A percentile compares a stretch with the other conserved stretches of the same genome.
phyloP scores from a whole-genome alignment of 2,888 invertebrate species.

The Geophilus truncorum region DNA sequence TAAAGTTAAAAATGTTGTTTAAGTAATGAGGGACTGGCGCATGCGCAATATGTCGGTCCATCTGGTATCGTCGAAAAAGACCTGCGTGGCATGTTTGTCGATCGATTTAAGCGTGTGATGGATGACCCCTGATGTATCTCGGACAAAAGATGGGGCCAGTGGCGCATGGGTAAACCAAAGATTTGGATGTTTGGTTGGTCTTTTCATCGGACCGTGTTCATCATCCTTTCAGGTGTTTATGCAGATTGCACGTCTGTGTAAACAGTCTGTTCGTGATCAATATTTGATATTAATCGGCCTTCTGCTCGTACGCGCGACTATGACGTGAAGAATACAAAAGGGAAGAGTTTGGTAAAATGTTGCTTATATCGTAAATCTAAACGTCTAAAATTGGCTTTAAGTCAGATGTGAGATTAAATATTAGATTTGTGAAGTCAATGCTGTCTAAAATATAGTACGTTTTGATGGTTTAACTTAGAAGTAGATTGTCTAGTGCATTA shows the following conservation, averaged over 20 bases:
- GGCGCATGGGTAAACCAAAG: background rate
- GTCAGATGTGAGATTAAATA: too few relatives aligned
- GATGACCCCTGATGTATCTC: background rate
- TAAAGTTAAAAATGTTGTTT: slow-evolving; percentile 13
- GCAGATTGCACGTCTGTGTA: background rate
- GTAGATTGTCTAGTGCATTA: too few relatives aligned
- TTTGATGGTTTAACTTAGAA: too few relatives aligned
- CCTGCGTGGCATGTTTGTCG: background rate
- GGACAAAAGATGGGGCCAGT: background rate
- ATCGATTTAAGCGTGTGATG: slow-evolving; percentile 6
- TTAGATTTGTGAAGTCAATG: too few relatives aligned
- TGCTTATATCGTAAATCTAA: too few relatives aligned
- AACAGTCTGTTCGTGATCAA: background rate
- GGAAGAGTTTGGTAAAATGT: too few relatives aligned
- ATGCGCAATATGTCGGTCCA: background rate
- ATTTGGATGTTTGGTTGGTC: background rate
- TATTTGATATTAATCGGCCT: background rate
- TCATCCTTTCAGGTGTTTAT: background rate
- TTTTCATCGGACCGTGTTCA: background rate
- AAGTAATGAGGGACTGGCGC: background rate
- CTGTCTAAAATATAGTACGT: too few relatives aligned
- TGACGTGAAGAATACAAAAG: too few relatives aligned
- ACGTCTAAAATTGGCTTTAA: too few relatives aligned
- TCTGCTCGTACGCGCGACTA: background rate
- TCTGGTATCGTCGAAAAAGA: background rate